phyloP scores from a whole-genome alignment of 1,140 invertebrate species.

The Drosophila aff. region DNA sequence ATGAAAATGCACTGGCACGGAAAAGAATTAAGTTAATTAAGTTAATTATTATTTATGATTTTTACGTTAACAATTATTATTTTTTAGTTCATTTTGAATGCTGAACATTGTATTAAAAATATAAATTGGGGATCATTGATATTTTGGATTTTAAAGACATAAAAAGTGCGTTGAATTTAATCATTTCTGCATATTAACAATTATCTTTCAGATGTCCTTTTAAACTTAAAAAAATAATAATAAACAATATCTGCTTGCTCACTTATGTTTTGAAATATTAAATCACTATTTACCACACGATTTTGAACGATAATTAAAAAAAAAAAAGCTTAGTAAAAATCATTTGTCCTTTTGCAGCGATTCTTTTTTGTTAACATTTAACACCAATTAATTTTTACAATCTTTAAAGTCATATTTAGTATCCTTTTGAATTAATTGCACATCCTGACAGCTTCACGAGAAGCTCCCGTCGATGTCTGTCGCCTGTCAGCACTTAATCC shows the following conservation, averaged over 20 bases:
- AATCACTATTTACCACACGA: background rate
- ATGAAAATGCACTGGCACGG: conserved; percentile 62
- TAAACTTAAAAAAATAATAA: background rate
- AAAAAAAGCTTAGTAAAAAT: background rate
- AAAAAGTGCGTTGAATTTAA: too few species aligned
- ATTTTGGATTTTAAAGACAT: background rate
- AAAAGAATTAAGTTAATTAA: background rate
- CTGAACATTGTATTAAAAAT: background rate
- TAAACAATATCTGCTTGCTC: background rate
- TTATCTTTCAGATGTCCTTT: background rate
- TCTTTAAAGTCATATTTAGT: background rate
- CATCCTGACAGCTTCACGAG: background rate
- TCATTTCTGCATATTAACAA: background rate
- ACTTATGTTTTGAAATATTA: background rate
- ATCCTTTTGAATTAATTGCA: background rate
- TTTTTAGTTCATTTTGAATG: background rate
- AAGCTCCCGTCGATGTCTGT: background rate
- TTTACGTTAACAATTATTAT: background rate
- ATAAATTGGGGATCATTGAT: background rate
- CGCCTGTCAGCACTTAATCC: conserved; percentile 12
- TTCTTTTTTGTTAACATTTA: background rate
- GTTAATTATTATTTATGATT: background rate
- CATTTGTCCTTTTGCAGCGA: background rate
- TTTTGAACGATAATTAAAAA: background rate
- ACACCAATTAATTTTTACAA: background rate